A percentile compares a stretch with the other conserved stretches of the same genome.
These are phyloP conservation scores for Megathymus violae DNA, from an alignment of 1,140 invertebrate genomes.

Conservation along the genomic window DNA sequence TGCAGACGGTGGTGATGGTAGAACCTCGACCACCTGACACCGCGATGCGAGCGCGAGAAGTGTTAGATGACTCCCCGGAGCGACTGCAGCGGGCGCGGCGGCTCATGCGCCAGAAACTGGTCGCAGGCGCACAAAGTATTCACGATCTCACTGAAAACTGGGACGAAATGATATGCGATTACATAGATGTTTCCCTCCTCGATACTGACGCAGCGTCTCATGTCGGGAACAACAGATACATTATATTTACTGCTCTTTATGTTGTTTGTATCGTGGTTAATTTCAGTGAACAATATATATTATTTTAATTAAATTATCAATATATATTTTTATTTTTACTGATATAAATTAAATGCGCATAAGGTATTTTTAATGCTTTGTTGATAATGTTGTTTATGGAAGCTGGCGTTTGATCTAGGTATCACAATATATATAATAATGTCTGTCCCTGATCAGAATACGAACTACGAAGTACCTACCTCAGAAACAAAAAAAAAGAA, in stretches of 20 bases:
- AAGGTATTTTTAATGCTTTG: too few relatives aligned
- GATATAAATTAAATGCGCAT: too few relatives aligned
- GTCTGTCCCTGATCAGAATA: too few relatives aligned
- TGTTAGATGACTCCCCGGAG: conserved; percentile 54
- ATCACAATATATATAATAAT: too few relatives aligned
- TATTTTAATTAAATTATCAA: too few relatives aligned
- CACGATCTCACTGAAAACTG: conserved; percentile 67
- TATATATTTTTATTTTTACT: too few relatives aligned
- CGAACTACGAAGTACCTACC: too few relatives aligned
- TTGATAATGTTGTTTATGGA: too few relatives aligned
- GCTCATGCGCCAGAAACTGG: conserved; percentile 64
- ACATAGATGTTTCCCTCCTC: conserved; percentile 61
- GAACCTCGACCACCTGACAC: conserved; percentile 45
- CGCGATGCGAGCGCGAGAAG: conserved; percentile 42
- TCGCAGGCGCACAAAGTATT: conserved; percentile 55
- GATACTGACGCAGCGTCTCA: conserved; percentile 22
- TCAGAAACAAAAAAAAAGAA: too few relatives aligned
- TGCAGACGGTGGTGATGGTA: conserved; percentile 64
- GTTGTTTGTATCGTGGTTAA: too few relatives aligned
- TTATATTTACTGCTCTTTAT: background rate
- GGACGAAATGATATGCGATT: conserved; percentile 72
- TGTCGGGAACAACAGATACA: background rate
- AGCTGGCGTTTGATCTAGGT: too few relatives aligned
- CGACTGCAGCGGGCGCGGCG: conserved; percentile 50
- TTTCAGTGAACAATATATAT: too few relatives aligned